Base-by-base conservation (phyloP, 1,140 invertebrate species). In the Venustaconcha ellipsiformis region DNA sequence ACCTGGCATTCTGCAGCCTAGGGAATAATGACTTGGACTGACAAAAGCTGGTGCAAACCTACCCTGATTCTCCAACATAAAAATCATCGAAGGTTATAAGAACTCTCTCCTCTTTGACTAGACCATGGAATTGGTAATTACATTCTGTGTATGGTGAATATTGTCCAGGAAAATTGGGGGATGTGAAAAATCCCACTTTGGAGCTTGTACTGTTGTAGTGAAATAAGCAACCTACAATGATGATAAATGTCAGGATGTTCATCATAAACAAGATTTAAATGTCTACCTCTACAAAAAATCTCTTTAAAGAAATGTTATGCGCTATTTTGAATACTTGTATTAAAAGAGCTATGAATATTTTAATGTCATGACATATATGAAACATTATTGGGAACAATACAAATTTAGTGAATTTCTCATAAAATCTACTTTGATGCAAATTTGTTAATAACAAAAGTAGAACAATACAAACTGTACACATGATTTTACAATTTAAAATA, bases 121-220 rank as follows among this genome's bases (percentile, higher is more conserved):
- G 92, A 17, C 96, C 97, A 85, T 96, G 93, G 89, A 99, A 98
- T 88, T 96, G 96, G 88, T 97, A 99, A 91, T 98, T 95, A 87
- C 97, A 98, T 87, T 97, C 95, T 0, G 96, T 96, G 87, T 97
- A 94, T 76, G 96, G 92, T 0, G 96, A 96, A 91, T 98, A 98
- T 55, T 93, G 93, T 13, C 97, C 97, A 0, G 96, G 97, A 86
- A 95, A 97, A 90, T 99, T 99, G 1, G 97, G 96, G 12, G 95
- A 96, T 65, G 94, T 93, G 86, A 99, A 96, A 23, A 94, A 94
- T 17, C 97, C 97, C 84, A 93, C 95, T 23, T 79, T 77, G 13
- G 93, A 92, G 80, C 94, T 93, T 73, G 93, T 94, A 89, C 96
- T 96, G 74, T 91, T 90, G 84, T 90, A 92, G 20, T 87, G 82